These are phyloP conservation scores for Hypothenemus hampei DNA, from an alignment of 1,140 invertebrate genomes.

Conservation along the genomic window DNA sequence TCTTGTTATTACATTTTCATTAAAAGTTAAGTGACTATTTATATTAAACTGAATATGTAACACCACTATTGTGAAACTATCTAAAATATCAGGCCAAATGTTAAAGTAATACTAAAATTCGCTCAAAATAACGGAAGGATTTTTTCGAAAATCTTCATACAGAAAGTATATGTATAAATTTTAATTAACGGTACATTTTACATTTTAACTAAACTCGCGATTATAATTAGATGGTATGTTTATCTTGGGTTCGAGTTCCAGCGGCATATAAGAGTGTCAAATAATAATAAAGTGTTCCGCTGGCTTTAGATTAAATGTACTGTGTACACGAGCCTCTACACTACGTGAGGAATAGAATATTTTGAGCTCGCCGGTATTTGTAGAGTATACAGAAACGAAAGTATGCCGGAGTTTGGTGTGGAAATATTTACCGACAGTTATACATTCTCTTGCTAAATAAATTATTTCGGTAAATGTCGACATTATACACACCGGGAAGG, in stretches of 20 bases:
- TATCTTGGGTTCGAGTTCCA: constrained; percentile 13
- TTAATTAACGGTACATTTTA: too few species aligned
- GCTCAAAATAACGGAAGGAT: too few species aligned
- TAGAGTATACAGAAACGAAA: constrained; percentile 45
- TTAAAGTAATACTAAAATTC: too few species aligned
- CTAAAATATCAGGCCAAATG: too few species aligned
- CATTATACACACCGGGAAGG: constrained; percentile 39
- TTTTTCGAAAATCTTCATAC: too few species aligned
- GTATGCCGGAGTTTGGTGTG: constrained; percentile 43
- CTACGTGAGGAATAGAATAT: constrained; percentile 37
- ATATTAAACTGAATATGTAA: too few species aligned
- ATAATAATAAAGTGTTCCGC: constrained; percentile 40
- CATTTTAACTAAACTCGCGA: not conserved
- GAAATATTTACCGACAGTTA: constrained; percentile 47
- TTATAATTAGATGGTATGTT: constrained; percentile 11
- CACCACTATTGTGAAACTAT: too few species aligned
- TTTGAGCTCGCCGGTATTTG: constrained; percentile 42
- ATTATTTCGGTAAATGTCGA: constrained; percentile 47
- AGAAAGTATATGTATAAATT: too few species aligned
- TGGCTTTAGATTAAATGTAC: constrained; percentile 40
- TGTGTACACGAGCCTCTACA: constrained; percentile 39
- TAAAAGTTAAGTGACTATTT: too few species aligned
- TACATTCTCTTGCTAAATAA: constrained; percentile 48
- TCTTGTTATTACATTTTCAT: too few species aligned
- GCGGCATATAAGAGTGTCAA: constrained; percentile 34